Percentiles rank a stretch among this genome's conserved stretches.
Conservation (phyloP, 2,888 invertebrate species). For the Aphodius granarius region DNA sequence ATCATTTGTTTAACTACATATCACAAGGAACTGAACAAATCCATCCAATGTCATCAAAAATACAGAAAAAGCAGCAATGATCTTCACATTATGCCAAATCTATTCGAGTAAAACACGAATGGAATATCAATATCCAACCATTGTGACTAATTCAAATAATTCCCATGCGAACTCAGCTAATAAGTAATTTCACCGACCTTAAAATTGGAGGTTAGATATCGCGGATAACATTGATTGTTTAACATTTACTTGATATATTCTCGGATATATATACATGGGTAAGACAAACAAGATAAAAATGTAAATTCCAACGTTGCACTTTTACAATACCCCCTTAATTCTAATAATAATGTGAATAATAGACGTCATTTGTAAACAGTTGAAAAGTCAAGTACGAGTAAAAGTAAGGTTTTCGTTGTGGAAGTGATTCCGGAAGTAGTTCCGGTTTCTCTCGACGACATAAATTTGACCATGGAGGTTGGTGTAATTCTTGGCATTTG, state of each 20-base stretch:
- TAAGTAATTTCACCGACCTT: background rate
- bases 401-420: background rate
- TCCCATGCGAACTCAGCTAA: background rate
- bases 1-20: background rate
- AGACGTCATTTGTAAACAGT: no score
- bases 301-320: background rate
- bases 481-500: background rate
- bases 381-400: background rate
- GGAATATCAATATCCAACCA: background rate
- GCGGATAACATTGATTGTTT: background rate
- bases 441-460: background rate
- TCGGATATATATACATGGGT: no score
- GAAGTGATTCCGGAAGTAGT: background rate
- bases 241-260: background rate
- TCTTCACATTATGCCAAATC: background rate
- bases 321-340: background rate
- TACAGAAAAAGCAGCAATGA: background rate
- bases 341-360: no score
- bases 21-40: background rate
- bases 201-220: background rate
- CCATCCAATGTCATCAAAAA: background rate
- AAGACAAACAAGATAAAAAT: background rate
- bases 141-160: background rate
- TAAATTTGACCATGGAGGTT: background rate
- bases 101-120: background rate